These are phyloP conservation scores for Columbina picui DNA, from an alignment of 2,113 vertebrate species.

Conservation along the genomic window DNA sequence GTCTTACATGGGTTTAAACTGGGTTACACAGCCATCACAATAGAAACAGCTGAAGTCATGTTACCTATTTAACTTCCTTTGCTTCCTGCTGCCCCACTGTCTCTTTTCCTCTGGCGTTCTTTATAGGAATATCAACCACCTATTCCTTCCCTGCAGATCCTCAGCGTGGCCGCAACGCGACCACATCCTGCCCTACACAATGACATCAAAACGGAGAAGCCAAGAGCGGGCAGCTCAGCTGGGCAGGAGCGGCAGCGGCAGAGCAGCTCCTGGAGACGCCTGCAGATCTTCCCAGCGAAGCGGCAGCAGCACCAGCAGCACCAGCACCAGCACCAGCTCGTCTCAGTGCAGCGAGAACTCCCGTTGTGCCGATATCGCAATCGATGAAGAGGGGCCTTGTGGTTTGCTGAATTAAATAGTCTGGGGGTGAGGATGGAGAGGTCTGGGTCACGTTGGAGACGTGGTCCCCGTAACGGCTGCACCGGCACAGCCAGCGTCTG, in stretches of 20 bases:
- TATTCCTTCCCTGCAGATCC: not conserved
- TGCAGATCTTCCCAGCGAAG: accelerated
- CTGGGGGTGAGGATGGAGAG: not conserved
- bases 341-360: accelerated
- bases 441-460: not conserved
- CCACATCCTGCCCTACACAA: slow-evolving; percentile 57
- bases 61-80: not conserved
- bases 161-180: not conserved
- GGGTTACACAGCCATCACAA: not conserved
- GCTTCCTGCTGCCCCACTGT: slow-evolving; percentile 27
- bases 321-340: not conserved
- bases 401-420: not conserved
- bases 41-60: slow-evolving; percentile 46
- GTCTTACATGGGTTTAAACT: not conserved
- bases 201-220: not conserved
- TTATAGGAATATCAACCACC: not conserved
- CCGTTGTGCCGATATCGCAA: not conserved
- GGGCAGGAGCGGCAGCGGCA: accelerated
- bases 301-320: no score
- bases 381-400: not conserved
- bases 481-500: no score
- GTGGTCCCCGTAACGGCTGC: no score
- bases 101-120: slow-evolving; percentile 18
- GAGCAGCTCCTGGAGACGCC: not conserved
- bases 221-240: not conserved